Percentiles rank a stretch among this genome's conserved stretches.
These are phyloP conservation scores for Botia kubotai DNA, from an alignment of 2,797 vertebrate species.

Conservation along the genomic window DNA sequence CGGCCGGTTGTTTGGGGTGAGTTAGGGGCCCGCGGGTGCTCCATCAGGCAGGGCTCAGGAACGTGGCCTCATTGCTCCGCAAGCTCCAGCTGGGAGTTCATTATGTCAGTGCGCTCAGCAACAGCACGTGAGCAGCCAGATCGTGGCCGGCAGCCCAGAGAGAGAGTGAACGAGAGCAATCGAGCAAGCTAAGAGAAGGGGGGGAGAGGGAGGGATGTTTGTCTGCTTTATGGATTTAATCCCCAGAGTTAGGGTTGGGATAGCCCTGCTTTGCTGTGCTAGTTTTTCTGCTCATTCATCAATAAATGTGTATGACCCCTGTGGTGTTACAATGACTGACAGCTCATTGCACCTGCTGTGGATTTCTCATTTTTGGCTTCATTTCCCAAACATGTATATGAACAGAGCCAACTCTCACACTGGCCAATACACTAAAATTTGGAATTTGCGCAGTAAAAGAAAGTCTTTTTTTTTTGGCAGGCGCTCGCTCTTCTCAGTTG, in stretches of 20 bases:
- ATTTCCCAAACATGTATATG: not conserved
- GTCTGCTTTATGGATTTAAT: constrained; percentile 36
- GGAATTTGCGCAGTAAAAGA: constrained; percentile 16
- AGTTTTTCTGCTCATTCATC: constrained; percentile 13
- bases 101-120: constrained; percentile 66
- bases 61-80: constrained; percentile 60
- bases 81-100: constrained; percentile 70
- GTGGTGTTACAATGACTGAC: constrained; percentile 1
- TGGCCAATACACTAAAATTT: not conserved
- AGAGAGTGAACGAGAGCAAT: constrained; percentile 19
- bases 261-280: constrained; percentile 17
- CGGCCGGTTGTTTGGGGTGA: constrained; percentile 17
- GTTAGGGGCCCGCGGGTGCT: constrained; percentile 50
- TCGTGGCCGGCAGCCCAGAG: constrained; percentile 58
- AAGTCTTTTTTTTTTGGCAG: constrained; percentile 29
- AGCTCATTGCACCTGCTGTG: not conserved
- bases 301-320: not conserved
- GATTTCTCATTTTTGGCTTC: not conserved
- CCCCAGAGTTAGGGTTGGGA: constrained; percentile 42
- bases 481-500: not conserved
- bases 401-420: not conserved
- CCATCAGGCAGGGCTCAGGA: constrained; percentile 40
- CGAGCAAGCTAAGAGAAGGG: constrained; percentile 13
- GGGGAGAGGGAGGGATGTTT: constrained; percentile 6
- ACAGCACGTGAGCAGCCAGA: constrained; percentile 65